Percentiles rank a stretch among this genome's conserved stretches.
Evolutionary conservation across 2,113 vertebrate genomes (phyloP).

Genomic region (Ageneiosus marmoratus): DNA sequence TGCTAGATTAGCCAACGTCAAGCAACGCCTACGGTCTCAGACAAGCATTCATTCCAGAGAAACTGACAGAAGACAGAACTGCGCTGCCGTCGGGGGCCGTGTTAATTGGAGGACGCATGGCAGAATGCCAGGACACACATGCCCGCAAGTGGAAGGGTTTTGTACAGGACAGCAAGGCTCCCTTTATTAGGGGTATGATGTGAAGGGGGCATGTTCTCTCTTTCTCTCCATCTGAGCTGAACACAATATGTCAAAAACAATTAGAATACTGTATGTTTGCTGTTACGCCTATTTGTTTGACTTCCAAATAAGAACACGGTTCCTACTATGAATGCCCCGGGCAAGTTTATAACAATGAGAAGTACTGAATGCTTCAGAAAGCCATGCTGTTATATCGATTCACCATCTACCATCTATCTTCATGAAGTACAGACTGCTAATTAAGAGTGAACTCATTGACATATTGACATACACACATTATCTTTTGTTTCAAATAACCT

Average conservation of each 20-base stretch:
- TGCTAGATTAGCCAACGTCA: slow-evolving; percentile 21
- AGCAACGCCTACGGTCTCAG: slow-evolving; percentile 13
- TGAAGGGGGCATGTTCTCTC: neutral
- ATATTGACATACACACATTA: slow-evolving; percentile 43
- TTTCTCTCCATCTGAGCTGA: neutral
- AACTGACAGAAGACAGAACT: slow-evolving; percentile 58
- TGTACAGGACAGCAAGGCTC: slow-evolving; percentile 45
- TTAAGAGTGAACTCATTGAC: slow-evolving; percentile 51
- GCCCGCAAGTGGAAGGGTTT: slow-evolving; percentile 58
- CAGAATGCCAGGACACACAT: slow-evolving; percentile 64
- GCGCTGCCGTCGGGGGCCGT: slow-evolving; percentile 60
- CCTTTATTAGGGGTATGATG: neutral
- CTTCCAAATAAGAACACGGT: neutral
- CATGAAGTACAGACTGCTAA: slow-evolving; percentile 33
- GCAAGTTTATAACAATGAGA: neutral
- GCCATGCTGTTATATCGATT: slow-evolving; percentile 44
- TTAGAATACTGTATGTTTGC: neutral
- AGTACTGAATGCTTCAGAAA: neutral
- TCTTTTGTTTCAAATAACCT: slow-evolving; percentile 57
- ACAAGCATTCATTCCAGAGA: slow-evolving; percentile 16
- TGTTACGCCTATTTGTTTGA: neutral
- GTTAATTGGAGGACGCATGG: slow-evolving; percentile 73
- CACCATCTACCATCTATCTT: slow-evolving; percentile 15
- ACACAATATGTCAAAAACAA: neutral
- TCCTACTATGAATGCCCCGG: neutral